Percentiles rank a stretch among this genome's conserved stretches.
phyloP scores from a whole-genome alignment of 2,113 vertebrate species.

The Ictidomys tridecemlineatus region DNA sequence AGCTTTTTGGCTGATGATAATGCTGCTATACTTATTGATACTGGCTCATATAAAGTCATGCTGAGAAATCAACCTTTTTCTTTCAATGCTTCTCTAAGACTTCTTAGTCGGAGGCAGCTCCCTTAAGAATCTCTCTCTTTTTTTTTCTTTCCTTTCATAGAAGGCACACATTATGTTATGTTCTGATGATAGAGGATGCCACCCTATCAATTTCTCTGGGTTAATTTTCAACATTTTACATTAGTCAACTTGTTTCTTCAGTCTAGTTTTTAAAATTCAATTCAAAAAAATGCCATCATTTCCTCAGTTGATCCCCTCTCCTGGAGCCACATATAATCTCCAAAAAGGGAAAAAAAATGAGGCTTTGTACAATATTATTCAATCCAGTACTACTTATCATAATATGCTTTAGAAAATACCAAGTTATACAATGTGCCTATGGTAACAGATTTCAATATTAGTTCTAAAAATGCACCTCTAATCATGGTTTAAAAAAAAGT shows the following conservation, averaged over 20 bases:
- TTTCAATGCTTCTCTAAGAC: neutral
- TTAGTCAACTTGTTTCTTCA: neutral
- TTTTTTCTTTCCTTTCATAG: neutral
- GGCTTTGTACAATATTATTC: neutral
- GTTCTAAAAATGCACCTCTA: neutral
- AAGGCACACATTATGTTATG: neutral
- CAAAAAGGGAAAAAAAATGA: neutral
- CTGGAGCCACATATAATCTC: neutral
- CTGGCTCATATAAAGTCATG: neutral
- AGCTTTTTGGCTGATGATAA: neutral
- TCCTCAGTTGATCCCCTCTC: neutral
- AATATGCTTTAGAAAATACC: slow-evolving; percentile 2
- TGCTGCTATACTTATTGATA: neutral
- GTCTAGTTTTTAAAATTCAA: neutral
- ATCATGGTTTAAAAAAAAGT: neutral
- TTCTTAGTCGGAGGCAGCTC: neutral
- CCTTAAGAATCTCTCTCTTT: neutral
- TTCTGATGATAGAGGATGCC: neutral
- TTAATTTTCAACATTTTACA: neutral
- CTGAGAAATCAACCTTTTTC: neutral
- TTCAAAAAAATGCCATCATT: neutral
- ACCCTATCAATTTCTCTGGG: neutral
- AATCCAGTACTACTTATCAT: neutral
- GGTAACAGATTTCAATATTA: neutral
- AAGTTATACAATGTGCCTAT: neutral